Percentiles rank a stretch among this genome's conserved stretches.
These are phyloP conservation scores for Actenoides lindsayi DNA, from an alignment of 2,113 vertebrate species.

Conservation along the genomic window DNA sequence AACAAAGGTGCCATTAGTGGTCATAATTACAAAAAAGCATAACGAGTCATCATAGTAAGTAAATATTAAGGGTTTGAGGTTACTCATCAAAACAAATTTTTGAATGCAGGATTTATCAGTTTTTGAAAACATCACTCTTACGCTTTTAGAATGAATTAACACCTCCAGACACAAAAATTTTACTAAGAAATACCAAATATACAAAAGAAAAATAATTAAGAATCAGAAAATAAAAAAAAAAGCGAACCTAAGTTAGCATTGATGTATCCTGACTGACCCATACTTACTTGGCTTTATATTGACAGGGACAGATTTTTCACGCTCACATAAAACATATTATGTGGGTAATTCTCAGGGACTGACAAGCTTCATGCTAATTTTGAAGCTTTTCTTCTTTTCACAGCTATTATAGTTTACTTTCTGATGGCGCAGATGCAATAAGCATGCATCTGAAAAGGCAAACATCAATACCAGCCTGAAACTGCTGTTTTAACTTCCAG, in stretches of 20 bases:
- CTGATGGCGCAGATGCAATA: not conserved
- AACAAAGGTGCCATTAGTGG: not conserved
- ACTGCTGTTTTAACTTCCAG: slow-evolving; percentile 5
- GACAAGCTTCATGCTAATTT: not conserved
- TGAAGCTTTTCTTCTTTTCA: not conserved
- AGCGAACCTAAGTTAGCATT: not conserved
- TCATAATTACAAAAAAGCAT: not conserved
- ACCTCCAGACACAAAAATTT: not conserved
- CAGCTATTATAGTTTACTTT: not conserved
- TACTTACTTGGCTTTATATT: not conserved
- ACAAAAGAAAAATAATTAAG: not conserved
- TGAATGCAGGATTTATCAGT: not conserved
- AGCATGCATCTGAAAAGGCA: not conserved
- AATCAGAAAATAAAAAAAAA: not conserved
- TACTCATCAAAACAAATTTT: not conserved
- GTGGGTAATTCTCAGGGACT: not conserved
- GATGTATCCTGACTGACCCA: no score
- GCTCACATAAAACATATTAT: not conserved
- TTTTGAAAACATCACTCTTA: not conserved
- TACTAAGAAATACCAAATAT: not conserved
- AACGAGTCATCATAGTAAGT: not conserved
- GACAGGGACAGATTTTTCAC: not conserved
- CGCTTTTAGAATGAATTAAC: not conserved
- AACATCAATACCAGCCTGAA: slow-evolving; percentile 14
- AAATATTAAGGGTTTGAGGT: not conserved